Evolutionary conservation across 2,113 vertebrate genomes (phyloP).

Genomic region (Aegithalos caudatus): DNA sequence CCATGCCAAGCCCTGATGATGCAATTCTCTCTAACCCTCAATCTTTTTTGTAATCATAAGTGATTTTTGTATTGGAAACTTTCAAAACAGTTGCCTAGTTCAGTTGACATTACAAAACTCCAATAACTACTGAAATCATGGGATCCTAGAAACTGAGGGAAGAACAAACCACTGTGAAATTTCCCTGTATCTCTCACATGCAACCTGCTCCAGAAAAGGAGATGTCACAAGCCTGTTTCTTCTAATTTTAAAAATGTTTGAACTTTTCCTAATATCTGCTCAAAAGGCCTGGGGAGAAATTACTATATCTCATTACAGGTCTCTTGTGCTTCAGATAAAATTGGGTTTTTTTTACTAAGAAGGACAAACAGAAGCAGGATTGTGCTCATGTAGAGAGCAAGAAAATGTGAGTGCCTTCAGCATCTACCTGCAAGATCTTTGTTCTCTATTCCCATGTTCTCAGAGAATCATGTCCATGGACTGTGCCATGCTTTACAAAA

Average conservation of each 20-base stretch:
- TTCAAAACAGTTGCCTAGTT: constrained; percentile 45
- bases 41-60: constrained; percentile 34
- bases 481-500: neutral
- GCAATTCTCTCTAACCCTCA: neutral
- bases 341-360: neutral
- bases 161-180: neutral
- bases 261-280: neutral
- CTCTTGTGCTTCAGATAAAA: neutral
- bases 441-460: accelerated
- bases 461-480: neutral
- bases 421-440: neutral
- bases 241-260: neutral
- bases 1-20: neutral
- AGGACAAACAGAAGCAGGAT: neutral
- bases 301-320: neutral
- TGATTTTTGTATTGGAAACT: constrained; percentile 48
- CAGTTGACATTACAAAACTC: neutral
- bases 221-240: neutral
- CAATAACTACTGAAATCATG: neutral
- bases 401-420: neutral
- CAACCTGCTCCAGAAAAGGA: neutral
- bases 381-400: neutral
- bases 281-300: neutral
- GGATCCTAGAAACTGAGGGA: neutral
- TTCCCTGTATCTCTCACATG: neutral